A percentile compares a stretch with the other conserved stretches of the same genome.
Evolutionary conservation across 2,113 vertebrate genomes (phyloP).

Genomic region (Sylvietta virens): DNA sequence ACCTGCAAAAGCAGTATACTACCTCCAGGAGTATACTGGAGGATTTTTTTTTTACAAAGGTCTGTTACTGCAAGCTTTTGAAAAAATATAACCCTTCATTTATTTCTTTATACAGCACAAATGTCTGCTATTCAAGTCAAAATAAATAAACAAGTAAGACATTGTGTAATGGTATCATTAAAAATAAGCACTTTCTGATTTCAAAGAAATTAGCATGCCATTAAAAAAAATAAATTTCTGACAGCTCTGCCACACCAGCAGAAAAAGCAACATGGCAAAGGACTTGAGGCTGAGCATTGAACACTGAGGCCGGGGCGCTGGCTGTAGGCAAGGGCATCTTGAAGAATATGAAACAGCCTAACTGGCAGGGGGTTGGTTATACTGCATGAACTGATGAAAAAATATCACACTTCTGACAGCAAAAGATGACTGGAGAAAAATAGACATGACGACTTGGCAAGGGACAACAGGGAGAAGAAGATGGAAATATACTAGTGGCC

Average conservation of each 20-base stretch:
- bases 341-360: not conserved
- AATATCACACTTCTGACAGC: not conserved
- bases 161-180: not conserved
- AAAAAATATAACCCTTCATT: not conserved
- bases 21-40: not conserved
- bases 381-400: not conserved
- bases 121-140: not conserved
- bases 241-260: not conserved
- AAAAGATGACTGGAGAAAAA: not conserved
- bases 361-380: not conserved
- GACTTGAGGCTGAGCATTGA: not conserved
- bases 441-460: not conserved
- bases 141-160: not conserved
- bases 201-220: not conserved
- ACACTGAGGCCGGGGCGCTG: fast-evolving
- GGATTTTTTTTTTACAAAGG: not conserved
- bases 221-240: not conserved
- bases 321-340: not conserved
- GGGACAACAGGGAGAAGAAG: not conserved
- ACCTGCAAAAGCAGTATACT: too few relatives aligned
- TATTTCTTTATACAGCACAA: not conserved
- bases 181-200: not conserved
- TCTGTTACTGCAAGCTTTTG: not conserved
- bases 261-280: not conserved
- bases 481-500: not conserved